Conservation (phyloP, 1,140 invertebrate genomes). For the Calliphora vicina region DNA sequence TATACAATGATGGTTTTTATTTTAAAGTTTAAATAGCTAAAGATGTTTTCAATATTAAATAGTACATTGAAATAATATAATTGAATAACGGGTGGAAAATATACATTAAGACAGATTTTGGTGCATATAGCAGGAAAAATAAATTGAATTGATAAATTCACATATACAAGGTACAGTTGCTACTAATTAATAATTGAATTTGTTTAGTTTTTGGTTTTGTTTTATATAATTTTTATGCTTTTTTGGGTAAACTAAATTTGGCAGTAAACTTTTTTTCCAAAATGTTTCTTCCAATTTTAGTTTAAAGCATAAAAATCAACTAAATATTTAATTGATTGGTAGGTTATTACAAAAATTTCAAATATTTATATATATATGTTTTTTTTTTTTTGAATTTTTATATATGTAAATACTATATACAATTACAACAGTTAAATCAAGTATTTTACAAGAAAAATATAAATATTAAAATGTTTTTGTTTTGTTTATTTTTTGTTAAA, state of each 20-base stretch:
- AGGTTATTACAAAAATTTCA: slow-evolving; percentile 47
- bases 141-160: not conserved
- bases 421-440: not conserved
- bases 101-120: not conserved
- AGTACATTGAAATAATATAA: not conserved
- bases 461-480: slow-evolving; percentile 1
- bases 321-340: slow-evolving; percentile 62
- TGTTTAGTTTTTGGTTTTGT: not conserved
- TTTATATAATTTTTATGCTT: slow-evolving; percentile 4
- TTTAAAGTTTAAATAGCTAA: not conserved
- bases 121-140: not conserved
- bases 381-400: slow-evolving; percentile 6
- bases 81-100: not conserved
- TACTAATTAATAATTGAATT: slow-evolving; percentile 29
- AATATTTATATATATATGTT: slow-evolving; percentile 29
- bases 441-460: slow-evolving; percentile 8
- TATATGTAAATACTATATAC: slow-evolving; percentile 29
- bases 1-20: slow-evolving; percentile 16
- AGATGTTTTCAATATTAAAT: not conserved
- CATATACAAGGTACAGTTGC: slow-evolving; percentile 35
- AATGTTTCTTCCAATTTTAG: not conserved
- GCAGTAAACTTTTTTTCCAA: not conserved
- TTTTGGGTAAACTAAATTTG: not conserved
- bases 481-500: no score
- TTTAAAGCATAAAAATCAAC: slow-evolving; percentile 53